Conservation (phyloP, 2,888 invertebrate genomes). For the Philonicus albiceps region DNA sequence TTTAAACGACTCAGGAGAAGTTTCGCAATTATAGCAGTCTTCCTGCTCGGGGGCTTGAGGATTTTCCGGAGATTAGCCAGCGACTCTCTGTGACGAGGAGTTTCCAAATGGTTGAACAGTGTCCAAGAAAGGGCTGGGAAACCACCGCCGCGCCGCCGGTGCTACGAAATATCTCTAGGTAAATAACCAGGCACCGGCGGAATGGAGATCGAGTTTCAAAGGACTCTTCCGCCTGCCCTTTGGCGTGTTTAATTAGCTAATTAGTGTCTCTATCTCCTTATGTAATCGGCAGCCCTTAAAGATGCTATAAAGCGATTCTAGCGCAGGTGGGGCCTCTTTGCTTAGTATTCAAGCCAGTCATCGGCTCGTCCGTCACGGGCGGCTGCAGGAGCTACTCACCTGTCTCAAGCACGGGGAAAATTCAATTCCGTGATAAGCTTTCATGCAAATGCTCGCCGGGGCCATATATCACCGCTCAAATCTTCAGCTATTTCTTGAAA, state of each 20-base stretch:
- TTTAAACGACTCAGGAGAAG: conserved; percentile 11
- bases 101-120: neutral
- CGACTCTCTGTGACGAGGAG: neutral
- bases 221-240: neutral
- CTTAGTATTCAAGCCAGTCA: neutral
- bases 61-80: neutral
- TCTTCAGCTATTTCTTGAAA: neutral
- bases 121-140: neutral
- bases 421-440: neutral
- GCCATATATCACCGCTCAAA: neutral
- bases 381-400: neutral
- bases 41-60: neutral
- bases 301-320: neutral
- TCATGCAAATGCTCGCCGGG: neutral
- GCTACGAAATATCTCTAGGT: neutral
- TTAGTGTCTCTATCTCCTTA: neutral
- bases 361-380: neutral
- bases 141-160: neutral
- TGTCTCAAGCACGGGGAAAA: neutral
- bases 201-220: neutral
- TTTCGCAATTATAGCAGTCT: conserved; percentile 1
- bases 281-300: neutral
- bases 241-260: neutral
- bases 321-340: neutral
- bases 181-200: neutral